phyloP scores from a whole-genome alignment of 2,888 invertebrate genomes.

The Thumatha senex region DNA sequence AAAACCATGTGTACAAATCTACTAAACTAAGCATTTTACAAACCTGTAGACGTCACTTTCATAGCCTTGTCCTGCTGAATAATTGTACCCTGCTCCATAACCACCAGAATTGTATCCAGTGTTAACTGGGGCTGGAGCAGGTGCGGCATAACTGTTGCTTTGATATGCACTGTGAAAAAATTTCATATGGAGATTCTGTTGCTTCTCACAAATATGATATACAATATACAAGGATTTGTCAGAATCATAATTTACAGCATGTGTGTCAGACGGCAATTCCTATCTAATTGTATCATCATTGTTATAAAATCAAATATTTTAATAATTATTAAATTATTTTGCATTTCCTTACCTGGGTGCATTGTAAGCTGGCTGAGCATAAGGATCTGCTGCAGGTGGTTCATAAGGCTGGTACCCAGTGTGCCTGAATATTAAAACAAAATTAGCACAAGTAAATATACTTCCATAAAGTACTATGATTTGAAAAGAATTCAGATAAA shows the following conservation, averaged over 20 bases:
- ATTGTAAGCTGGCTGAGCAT: conserved; percentile 65
- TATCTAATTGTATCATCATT: conserved; percentile 60
- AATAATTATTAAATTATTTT: background rate
- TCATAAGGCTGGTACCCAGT: conserved; percentile 76
- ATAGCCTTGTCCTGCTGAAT: conserved; percentile 67
- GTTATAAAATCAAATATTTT: conserved; percentile 1
- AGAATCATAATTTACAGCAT: conserved; percentile 69
- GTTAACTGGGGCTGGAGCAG: conserved; percentile 53
- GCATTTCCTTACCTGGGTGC: conserved; percentile 53
- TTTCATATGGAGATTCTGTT: background rate
- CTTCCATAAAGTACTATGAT: background rate
- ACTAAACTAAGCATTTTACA: conserved; percentile 20
- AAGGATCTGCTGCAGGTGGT: conserved; percentile 63
- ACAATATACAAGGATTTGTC: conserved; percentile 33
- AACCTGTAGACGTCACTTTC: conserved; percentile 73
- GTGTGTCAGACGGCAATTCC: conserved; percentile 80
- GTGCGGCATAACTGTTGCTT: conserved; percentile 60
- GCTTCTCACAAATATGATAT: background rate
- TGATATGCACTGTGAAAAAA: conserved; percentile 62
- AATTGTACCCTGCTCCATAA: conserved; percentile 67
- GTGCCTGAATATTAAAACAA: conserved; percentile 49
- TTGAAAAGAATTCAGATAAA: conserved; percentile 47
- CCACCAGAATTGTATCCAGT: conserved; percentile 63
- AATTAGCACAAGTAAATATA: background rate
- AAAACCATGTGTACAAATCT: no score